Base-by-base conservation (phyloP, 1,140 invertebrate species). In the Anagrus nilaparvatae region DNA sequence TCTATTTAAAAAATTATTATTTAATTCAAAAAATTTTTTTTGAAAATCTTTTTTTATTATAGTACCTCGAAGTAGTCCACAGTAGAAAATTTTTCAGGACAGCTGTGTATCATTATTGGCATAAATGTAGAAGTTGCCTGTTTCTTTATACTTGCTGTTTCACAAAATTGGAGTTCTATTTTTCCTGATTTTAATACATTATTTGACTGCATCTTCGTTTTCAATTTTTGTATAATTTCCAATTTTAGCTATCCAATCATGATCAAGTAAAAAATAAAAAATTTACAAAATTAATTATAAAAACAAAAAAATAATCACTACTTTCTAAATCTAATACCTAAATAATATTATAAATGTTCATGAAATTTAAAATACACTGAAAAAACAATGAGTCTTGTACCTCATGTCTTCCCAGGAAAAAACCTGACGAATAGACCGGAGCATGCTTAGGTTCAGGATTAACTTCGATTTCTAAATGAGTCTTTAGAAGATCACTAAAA, bases 21-120 rank as follows among this genome's bases (percentile, higher is more conserved):
- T 32, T 43, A 41, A 38, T 10, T 29, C 6, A 39, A 35, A 34
- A n/a, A n/a, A n/a, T n/a, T n/a, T n/a, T n/a, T n/a, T n/a, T n/a
- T n/a, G n/a, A n/a, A n/a, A n/a, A n/a, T n/a, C n/a, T n/a, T n/a
- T n/a, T n/a, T n/a, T n/a, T n/a, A n/a, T 20, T 37, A 34, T 27
- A 40, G 63, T 59, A 84, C 79, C 69, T 88, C 79, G 64, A 86
- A 90, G 60, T 87, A 89, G 46, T 80, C 75, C 7, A 86, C 75
- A 9, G 83, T 87, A 3, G 80, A 84, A 60, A 87, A 89, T 53
- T 84, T 75, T 10, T 79, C 74, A 1, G 84, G 84, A 65, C 83
- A 87, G 35, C 81, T 75, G 63, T 84, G 78, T 42, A 86, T 65
- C 46, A 81, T 67, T 36, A 87, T 73, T 6, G 85, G 85, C 25